Evolutionary conservation across 1,140 invertebrate genomes (phyloP).

Genomic region (Drosophila pseudoananassae): DNA sequence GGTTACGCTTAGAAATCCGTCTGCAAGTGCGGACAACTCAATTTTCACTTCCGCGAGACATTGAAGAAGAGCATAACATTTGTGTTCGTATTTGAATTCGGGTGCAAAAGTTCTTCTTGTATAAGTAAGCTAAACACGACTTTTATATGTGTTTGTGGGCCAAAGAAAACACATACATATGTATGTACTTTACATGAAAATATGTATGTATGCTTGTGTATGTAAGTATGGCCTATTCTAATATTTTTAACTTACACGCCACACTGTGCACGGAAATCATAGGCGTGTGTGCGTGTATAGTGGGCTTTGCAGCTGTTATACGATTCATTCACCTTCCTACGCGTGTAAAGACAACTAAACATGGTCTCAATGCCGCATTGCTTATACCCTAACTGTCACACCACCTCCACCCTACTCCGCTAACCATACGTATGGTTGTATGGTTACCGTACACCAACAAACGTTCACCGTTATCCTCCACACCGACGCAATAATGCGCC

Average conservation of each 20-base stretch:
- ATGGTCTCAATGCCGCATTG: constrained; percentile 33
- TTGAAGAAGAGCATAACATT: constrained; percentile 14
- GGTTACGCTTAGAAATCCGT: constrained; percentile 5
- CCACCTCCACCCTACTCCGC: constrained; percentile 9
- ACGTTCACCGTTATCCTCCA: constrained; percentile 33
- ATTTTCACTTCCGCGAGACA: constrained; percentile 31
- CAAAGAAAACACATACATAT: constrained; percentile 12
- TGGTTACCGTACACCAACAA: constrained; percentile 3
- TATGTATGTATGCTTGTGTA: constrained; percentile 2
- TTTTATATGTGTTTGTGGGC: constrained; percentile 33
- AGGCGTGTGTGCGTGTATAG: constrained; percentile 6
- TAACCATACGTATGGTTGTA: too few species aligned
- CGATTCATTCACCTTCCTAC: constrained; percentile 68
- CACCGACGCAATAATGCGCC: constrained; percentile 70
- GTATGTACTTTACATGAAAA: constrained; percentile 3
- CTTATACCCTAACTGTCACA: constrained; percentile 42
- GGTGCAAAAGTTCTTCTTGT: not conserved
- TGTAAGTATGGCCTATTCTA: constrained; percentile 7
- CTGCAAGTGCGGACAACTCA: constrained; percentile 14
- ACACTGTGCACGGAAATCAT: not conserved
- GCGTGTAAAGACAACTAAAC: constrained; percentile 66
- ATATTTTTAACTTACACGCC: constrained; percentile 23
- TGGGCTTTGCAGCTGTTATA: constrained; percentile 22
- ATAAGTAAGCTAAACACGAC: constrained; percentile 12
- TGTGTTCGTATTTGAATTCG: constrained; percentile 12